Conservation (phyloP, 2,113 vertebrate genomes). For the Protomyctophum bolini region DNA sequence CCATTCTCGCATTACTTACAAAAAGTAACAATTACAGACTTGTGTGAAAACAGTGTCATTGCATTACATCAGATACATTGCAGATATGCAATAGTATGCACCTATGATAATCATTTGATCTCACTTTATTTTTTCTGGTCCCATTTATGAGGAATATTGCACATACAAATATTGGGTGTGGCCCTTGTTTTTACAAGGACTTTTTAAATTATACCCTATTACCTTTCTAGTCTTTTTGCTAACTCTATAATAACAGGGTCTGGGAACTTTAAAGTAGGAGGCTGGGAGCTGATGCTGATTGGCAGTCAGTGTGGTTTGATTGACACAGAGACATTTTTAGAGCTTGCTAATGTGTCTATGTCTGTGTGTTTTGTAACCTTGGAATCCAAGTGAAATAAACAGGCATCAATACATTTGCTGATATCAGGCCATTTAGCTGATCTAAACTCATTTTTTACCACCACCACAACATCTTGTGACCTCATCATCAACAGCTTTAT, state of each 20-base stretch:
- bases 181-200: slow-evolving; percentile 14
- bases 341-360: too few relatives aligned
- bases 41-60: too few relatives aligned
- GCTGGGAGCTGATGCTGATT: slow-evolving; percentile 10
- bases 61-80: too few relatives aligned
- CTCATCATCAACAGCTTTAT: background rate
- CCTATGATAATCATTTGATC: background rate
- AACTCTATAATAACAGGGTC: slow-evolving; percentile 51
- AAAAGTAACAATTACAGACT: too few relatives aligned
- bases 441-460: background rate
- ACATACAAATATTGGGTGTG: slow-evolving; percentile 32
- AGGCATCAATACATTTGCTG: too few relatives aligned
- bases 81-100: too few relatives aligned
- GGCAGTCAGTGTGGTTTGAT: slow-evolving; percentile 5
- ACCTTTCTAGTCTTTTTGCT: slow-evolving; percentile 13
- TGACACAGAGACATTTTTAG: too few relatives aligned
- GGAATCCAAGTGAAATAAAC: too few relatives aligned
- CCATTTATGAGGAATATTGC: background rate
- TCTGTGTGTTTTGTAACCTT: background rate
- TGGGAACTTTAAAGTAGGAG: slow-evolving; percentile 24
- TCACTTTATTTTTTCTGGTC: background rate
- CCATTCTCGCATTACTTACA: too few relatives aligned
- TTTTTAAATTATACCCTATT: slow-evolving; percentile 32
- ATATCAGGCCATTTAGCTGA: background rate
- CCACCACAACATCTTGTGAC: background rate